Conservation (phyloP, 1,140 invertebrate genomes). For the Atta texana region DNA sequence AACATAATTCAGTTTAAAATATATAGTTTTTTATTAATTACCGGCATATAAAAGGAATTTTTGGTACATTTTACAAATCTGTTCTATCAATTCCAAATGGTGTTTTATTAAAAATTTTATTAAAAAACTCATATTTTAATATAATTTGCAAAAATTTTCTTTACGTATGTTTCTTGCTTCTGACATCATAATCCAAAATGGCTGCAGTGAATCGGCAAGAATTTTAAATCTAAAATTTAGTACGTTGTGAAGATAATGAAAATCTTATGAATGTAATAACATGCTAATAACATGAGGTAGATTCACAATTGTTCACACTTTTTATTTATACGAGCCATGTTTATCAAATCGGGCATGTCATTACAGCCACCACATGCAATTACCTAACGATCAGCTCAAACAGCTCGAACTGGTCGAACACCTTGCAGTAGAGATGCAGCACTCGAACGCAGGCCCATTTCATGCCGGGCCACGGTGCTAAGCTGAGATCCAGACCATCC, state of each 20-base stretch:
- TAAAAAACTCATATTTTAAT: too few species aligned
- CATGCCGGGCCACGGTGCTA: conserved; percentile 91
- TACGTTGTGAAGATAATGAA: background rate
- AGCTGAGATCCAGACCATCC: conserved; percentile 84
- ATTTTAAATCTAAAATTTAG: conserved; percentile 2
- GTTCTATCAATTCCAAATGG: too few species aligned
- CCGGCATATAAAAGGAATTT: too few species aligned
- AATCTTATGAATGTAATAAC: background rate
- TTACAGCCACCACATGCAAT: conserved; percentile 72
- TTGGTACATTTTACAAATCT: too few species aligned
- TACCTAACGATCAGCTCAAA: conserved; percentile 93
- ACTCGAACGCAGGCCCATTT: conserved; percentile 92
- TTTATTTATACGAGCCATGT: background rate
- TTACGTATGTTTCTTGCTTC: too few species aligned
- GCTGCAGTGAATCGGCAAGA: too few species aligned
- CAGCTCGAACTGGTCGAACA: conserved; percentile 92
- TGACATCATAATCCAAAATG: too few species aligned
- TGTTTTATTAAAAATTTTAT: too few species aligned
- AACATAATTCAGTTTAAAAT: too few species aligned
- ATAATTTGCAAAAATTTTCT: too few species aligned
- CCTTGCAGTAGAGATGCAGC: conserved; percentile 93
- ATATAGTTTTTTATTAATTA: too few species aligned
- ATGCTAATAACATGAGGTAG: background rate
- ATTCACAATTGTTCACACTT: background rate
- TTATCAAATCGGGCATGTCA: background rate